Conservation (phyloP, 1,140 invertebrate species). For the Diploscapter pachys region DNA sequence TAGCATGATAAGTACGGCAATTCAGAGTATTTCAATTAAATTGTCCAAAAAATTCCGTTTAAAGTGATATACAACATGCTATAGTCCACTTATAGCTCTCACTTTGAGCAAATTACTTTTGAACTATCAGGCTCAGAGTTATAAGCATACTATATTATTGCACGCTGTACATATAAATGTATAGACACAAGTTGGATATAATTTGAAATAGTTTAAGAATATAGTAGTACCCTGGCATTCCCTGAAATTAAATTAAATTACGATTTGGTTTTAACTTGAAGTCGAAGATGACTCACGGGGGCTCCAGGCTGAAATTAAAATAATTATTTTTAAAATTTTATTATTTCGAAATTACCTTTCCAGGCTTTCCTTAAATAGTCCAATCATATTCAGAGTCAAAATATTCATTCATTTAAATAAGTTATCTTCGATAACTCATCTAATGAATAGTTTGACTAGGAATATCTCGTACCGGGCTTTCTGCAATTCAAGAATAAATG, state of each 20-base stretch:
- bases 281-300: background rate
- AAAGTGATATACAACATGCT: conserved; percentile 1
- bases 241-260: too few relatives aligned
- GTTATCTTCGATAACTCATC: conserved; percentile 17
- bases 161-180: too few relatives aligned
- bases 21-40: conserved; percentile 23
- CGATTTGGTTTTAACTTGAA: too few relatives aligned
- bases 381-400: too few relatives aligned
- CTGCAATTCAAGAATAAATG: conserved; percentile 15
- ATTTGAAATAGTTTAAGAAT: too few relatives aligned
- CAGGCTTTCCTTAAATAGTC: too few relatives aligned
- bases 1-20: conserved; percentile 23
- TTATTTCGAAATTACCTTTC: too few relatives aligned
- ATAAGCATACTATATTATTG: conserved; percentile 6
- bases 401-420: too few relatives aligned
- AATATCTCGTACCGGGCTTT: conserved; percentile 22
- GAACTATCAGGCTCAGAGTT: conserved; percentile 17
- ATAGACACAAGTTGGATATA: background rate
- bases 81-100: conserved; percentile 9
- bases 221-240: too few relatives aligned
- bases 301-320: conserved; percentile 9
- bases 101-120: conserved; percentile 15
- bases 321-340: too few relatives aligned
- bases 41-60: conserved; percentile 17
- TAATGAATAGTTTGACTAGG: conserved; percentile 33